A percentile compares a stretch with the other conserved stretches of the same genome.
phyloP scores from a whole-genome alignment of 2,888 invertebrate genomes.

The Baronia brevicornis region DNA sequence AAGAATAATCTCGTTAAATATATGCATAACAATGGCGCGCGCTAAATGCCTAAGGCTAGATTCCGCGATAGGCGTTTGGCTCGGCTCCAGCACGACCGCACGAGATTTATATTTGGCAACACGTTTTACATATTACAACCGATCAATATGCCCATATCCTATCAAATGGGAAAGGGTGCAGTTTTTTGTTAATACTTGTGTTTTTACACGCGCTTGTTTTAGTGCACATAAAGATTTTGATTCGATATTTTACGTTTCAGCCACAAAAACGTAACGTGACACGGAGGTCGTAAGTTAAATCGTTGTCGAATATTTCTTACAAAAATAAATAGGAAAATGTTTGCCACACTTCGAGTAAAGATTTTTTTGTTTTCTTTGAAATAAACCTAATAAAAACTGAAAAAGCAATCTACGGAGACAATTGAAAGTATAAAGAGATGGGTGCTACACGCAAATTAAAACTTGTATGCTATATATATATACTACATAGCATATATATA shows the following conservation, averaged over 20 bases:
- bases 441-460: too few relatives aligned
- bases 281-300: too few relatives aligned
- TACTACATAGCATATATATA: too few relatives aligned
- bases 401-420: too few relatives aligned
- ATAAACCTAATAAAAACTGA: too few relatives aligned
- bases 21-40: constrained; percentile 38
- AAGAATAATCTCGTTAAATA: constrained; percentile 25
- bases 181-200: constrained; percentile 22
- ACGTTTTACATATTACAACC: constrained; percentile 36
- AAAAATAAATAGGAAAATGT: too few relatives aligned
- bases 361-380: too few relatives aligned
- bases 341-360: too few relatives aligned
- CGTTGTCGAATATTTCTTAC: too few relatives aligned
- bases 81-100: constrained; percentile 42
- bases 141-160: constrained; percentile 35
- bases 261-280: too few relatives aligned
- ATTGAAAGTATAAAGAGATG: too few relatives aligned
- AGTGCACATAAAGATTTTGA: constrained; percentile 23
- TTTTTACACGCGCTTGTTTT: constrained; percentile 26
- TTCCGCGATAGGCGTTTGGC: constrained; percentile 36
- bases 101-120: constrained; percentile 45
- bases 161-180: constrained; percentile 21
- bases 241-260: constrained; percentile 2
- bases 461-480: too few relatives aligned
- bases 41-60: constrained; percentile 26